A percentile compares a stretch with the other conserved stretches of the same genome.
These are phyloP conservation scores for Eciton burchellii DNA, from an alignment of 1,140 invertebrate genomes.

Conservation along the genomic window DNA sequence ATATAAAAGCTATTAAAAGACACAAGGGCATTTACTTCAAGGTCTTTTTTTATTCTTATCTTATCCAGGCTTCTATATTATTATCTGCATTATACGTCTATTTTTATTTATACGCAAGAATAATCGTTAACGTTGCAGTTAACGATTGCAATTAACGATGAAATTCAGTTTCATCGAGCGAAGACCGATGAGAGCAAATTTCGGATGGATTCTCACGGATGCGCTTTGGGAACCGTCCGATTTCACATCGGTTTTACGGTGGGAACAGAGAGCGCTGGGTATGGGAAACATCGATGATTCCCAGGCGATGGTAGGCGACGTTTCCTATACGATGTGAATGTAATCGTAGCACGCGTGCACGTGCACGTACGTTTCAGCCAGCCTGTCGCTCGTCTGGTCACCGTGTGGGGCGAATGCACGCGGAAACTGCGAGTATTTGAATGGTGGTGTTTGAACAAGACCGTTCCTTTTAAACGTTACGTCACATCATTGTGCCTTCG, in stretches of 20 bases:
- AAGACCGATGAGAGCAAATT: conserved; percentile 30
- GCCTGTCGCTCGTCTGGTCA: conserved; percentile 1
- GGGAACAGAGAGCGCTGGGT: conserved; percentile 74
- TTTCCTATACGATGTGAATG: conserved; percentile 59
- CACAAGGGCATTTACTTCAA: too few relatives aligned
- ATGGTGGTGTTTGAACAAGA: not conserved
- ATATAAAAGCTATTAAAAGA: too few relatives aligned
- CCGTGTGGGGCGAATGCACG: not conserved
- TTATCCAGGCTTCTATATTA: too few relatives aligned
- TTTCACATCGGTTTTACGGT: conserved; percentile 68
- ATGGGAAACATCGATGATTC: conserved; percentile 78
- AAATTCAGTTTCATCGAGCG: not conserved
- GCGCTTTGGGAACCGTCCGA: conserved; percentile 72
- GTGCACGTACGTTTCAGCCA: conserved; percentile 26
- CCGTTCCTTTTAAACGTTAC: too few relatives aligned
- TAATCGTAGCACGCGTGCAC: conserved; percentile 59
- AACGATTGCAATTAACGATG: too few relatives aligned
- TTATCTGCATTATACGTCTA: too few relatives aligned
- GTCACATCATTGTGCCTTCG: too few relatives aligned
- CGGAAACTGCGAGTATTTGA: not conserved
- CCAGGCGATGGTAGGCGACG: conserved; percentile 66
- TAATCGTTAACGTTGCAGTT: too few relatives aligned
- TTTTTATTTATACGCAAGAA: too few relatives aligned
- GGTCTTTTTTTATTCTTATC: too few relatives aligned
- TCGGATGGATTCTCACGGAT: conserved; percentile 58